These are phyloP conservation scores for Hippasteria phrygiana DNA, from an alignment of 53 echinoderm and acorn worm genomes.

Conservation along the genomic window DNA sequence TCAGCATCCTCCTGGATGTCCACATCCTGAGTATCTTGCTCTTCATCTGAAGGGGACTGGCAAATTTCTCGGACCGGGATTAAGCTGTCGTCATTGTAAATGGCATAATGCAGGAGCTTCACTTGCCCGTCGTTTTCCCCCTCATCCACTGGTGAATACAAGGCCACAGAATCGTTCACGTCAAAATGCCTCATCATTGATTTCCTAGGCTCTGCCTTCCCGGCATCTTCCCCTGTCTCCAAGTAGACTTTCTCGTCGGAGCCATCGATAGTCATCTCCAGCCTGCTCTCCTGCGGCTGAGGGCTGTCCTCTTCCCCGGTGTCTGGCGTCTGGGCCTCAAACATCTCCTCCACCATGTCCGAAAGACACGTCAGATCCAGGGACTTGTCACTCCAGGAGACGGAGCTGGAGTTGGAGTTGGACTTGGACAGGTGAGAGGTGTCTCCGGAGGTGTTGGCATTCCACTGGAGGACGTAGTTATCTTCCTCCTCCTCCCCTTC, in stretches of 20 bases:
- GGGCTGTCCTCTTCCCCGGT: conserved; percentile 18
- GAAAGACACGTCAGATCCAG: conserved; percentile 44
- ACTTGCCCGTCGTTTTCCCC: conserved; percentile 49
- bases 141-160: conserved; percentile 49
- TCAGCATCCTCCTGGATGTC: conserved; percentile 9
- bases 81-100: conserved; percentile 48
- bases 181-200: conserved; percentile 73
- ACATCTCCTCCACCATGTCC: conserved; percentile 67
- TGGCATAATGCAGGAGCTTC: conserved; percentile 64
- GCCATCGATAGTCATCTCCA: conserved; percentile 53
- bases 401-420: neutral
- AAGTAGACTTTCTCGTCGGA: conserved; percentile 44
- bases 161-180: conserved; percentile 76
- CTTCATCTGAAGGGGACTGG: conserved; percentile 1
- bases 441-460: conserved; percentile 56
- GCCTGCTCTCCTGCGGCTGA: conserved; percentile 51
- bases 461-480: conserved; percentile 14
- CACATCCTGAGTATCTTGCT: conserved; percentile 9
- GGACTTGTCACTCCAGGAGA: conserved; percentile 14
- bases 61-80: conserved; percentile 43
- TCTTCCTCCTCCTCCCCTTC: conserved; percentile 38
- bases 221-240: conserved; percentile 28
- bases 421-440: conserved; percentile 16
- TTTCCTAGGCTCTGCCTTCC: conserved; percentile 45
- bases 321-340: conserved; percentile 17